Percentiles rank a stretch among this genome's conserved stretches.
These are phyloP conservation scores for Macropus fuliginosus DNA, from an alignment of 2,797 vertebrate species.

Conservation along the genomic window DNA sequence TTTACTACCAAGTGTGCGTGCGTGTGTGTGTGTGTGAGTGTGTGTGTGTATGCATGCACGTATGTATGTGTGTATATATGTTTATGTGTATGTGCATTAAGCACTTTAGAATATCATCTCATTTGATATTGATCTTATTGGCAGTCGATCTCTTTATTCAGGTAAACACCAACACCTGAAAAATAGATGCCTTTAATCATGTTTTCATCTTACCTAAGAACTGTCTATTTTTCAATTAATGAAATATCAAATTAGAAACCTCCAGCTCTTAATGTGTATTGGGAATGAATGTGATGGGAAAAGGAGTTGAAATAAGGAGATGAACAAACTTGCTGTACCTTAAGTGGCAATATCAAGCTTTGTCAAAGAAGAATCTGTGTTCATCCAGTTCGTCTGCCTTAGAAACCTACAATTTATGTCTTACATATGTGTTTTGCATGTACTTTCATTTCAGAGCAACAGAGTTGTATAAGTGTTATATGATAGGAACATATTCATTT, in stretches of 20 bases:
- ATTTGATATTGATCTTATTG: slow-evolving; percentile 61
- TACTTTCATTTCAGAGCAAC: neutral
- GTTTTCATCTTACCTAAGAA: neutral
- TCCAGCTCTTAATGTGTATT: neutral
- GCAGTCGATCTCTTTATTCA: slow-evolving; percentile 59
- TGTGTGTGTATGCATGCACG: too few relatives aligned
- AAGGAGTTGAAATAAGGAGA: slow-evolving; percentile 17
- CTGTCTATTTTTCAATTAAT: slow-evolving; percentile 11
- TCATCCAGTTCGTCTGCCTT: neutral
- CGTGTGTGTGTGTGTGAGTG: too few relatives aligned
- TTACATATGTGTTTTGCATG: neutral
- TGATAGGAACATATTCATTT: slow-evolving; percentile 36
- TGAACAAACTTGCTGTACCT: slow-evolving; percentile 24
- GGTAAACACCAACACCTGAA: slow-evolving; percentile 55
- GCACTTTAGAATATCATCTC: neutral
- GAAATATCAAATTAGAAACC: slow-evolving; percentile 24
- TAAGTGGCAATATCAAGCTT: slow-evolving; percentile 26
- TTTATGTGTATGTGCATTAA: neutral
- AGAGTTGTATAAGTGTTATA: slow-evolving; percentile 6
- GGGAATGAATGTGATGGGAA: slow-evolving; percentile 40
- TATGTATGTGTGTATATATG: too few relatives aligned
- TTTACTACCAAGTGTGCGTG: neutral
- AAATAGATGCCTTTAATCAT: slow-evolving; percentile 57
- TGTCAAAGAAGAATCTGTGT: neutral
- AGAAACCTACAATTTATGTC: neutral